phyloP scores from a whole-genome alignment of 2,888 invertebrate species.

The Leptogaster cylindrica region DNA sequence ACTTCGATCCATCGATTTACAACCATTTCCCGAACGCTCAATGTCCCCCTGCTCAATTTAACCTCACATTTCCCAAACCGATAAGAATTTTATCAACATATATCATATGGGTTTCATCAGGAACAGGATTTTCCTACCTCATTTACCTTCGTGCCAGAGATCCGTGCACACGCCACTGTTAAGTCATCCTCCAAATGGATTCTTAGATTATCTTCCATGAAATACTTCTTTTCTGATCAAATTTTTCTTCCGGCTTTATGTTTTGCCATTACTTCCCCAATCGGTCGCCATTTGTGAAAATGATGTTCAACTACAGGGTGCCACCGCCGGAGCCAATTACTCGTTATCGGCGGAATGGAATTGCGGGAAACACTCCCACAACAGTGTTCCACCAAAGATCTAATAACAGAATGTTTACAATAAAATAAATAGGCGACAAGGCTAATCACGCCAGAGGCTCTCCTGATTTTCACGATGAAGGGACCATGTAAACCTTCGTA shows the following conservation, averaged over 20 bases:
- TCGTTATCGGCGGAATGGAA: constrained; percentile 20
- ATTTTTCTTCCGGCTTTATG: neutral
- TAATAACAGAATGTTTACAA: constrained; percentile 17
- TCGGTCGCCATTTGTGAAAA: constrained; percentile 4
- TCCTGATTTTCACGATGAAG: constrained; percentile 7
- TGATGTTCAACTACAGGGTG: neutral
- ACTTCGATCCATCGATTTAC: too few relatives aligned
- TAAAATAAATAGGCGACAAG: constrained; percentile 22
- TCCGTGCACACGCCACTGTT: neutral
- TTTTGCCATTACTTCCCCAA: neutral
- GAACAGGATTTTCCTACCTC: neutral
- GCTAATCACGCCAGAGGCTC: constrained; percentile 6
- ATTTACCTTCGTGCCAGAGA: neutral
- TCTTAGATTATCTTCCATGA: neutral
- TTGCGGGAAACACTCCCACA: constrained; percentile 21
- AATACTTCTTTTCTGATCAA: neutral
- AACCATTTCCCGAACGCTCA: too few relatives aligned
- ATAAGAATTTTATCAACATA: neutral
- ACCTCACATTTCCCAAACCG: too few relatives aligned
- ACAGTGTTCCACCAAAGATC: constrained; percentile 10
- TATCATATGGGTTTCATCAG: neutral
- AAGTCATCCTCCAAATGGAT: neutral
- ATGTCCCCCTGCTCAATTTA: too few relatives aligned
- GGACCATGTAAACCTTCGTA: constrained; percentile 5
- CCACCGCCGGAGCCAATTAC: constrained; percentile 3